Conservation (phyloP, 2,888 invertebrate species). For the Tiliacea aurago region DNA sequence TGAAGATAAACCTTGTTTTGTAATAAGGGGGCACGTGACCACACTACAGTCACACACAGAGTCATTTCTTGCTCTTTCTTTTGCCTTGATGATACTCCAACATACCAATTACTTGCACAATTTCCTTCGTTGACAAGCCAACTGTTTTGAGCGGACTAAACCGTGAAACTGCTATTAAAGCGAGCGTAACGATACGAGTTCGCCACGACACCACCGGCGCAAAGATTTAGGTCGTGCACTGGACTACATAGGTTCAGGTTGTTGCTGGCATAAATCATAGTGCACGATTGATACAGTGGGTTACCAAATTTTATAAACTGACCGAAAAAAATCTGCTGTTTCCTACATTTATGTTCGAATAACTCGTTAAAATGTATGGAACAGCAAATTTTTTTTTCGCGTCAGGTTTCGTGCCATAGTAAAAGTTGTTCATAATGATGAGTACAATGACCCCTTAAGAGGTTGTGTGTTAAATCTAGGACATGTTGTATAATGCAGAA, state of each 20-base stretch:
- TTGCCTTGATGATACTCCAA: neutral
- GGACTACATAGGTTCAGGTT: constrained; percentile 37
- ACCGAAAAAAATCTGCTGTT: no score
- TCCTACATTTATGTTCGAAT: no score
- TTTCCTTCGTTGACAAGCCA: constrained; percentile 29
- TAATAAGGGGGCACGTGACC: no score
- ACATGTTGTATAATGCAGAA: no score
- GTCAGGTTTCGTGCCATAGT: no score
- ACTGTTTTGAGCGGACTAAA: constrained; percentile 24
- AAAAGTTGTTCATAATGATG: no score
- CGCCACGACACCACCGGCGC: constrained; percentile 21
- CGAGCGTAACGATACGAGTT: constrained; percentile 38
- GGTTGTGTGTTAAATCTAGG: no score
- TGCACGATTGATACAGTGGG: constrained; percentile 48
- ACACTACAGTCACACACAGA: no score
- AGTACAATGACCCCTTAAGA: no score
- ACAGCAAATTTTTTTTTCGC: no score
- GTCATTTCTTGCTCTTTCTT: neutral
- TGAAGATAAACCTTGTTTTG: no score
- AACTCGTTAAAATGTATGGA: no score
- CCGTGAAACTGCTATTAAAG: constrained; percentile 28
- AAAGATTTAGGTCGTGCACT: constrained; percentile 50
- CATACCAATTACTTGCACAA: constrained; percentile 41
- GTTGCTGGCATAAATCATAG: constrained; percentile 55
- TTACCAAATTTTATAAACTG: constrained; percentile 19